Evolutionary conservation across 2,113 vertebrate species (phyloP).

Genomic region (Atlantisia rogersi): DNA sequence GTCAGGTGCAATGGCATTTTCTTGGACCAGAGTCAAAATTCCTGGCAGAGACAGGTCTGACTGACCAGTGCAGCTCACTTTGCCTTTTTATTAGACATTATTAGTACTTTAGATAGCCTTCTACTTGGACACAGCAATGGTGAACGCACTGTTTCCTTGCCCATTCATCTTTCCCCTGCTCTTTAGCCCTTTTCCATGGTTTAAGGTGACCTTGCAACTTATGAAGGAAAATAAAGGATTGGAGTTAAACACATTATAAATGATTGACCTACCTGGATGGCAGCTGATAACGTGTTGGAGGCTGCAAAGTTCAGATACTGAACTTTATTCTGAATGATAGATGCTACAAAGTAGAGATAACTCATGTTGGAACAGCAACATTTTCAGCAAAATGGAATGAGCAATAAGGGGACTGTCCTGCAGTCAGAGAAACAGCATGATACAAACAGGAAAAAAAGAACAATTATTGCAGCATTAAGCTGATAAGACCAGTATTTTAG

Average conservation of each 20-base stretch:
- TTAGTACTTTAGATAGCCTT: not conserved
- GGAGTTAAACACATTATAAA: conserved; percentile 8
- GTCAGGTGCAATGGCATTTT: not conserved
- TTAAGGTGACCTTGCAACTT: conserved; percentile 58
- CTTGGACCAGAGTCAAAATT: not conserved
- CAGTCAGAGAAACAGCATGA: not conserved
- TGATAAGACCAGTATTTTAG: not conserved
- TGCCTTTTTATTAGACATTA: not conserved
- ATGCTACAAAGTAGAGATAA: not conserved
- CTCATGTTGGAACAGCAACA: not conserved
- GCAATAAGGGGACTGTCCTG: not conserved
- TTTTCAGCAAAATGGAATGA: not conserved
- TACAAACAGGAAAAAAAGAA: not conserved
- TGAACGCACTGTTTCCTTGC: fast-evolving
- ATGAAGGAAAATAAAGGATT: conserved; percentile 30
- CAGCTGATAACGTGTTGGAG: conserved; percentile 22
- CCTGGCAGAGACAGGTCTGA: not conserved
- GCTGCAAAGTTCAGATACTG: conserved; percentile 24
- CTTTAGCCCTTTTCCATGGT: not conserved
- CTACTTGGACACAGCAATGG: not conserved
- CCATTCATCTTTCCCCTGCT: not conserved
- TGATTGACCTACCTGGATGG: conserved; percentile 40
- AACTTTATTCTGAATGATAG: conserved; percentile 34
- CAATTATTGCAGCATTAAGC: not conserved
- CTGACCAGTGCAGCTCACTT: not conserved